Percentiles rank a stretch among this genome's conserved stretches.
phyloP scores from a whole-genome alignment of 1,140 invertebrate genomes.

The Ceratosolen fusciceps region DNA sequence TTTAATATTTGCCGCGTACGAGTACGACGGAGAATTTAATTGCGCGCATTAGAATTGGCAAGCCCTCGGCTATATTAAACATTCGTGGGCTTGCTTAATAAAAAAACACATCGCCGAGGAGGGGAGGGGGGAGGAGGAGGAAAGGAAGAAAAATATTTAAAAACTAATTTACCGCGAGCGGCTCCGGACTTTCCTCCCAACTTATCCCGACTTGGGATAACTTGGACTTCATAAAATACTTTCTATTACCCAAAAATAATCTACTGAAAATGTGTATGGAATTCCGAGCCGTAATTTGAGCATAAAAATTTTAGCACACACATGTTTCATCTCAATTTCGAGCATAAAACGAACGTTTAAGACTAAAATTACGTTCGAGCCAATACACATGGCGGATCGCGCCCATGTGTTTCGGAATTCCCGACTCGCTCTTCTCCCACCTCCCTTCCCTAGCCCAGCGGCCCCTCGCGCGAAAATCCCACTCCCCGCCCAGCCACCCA shows the following conservation, averaged over 20 bases:
- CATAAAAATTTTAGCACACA: conserved; percentile 35
- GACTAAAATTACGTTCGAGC: conserved; percentile 34
- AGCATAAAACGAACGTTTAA: conserved; percentile 14
- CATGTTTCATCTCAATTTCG: conserved; percentile 40
- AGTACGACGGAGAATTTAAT: too few relatives aligned
- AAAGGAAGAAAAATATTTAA: background rate
- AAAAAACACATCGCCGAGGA: too few relatives aligned
- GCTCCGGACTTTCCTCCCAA: too few relatives aligned
- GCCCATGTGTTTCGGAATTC: conserved; percentile 19
- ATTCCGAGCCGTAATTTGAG: conserved; percentile 1
- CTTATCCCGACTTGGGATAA: too few relatives aligned
- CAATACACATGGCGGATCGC: conserved; percentile 21
- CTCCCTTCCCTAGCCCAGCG: too few relatives aligned
- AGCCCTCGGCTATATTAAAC: too few relatives aligned
- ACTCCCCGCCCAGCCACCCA: too few relatives aligned
- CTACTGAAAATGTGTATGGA: conserved; percentile 21
- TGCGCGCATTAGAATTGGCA: too few relatives aligned
- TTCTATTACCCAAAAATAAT: conserved; percentile 24
- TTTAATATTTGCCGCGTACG: too few relatives aligned
- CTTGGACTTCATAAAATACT: background rate
- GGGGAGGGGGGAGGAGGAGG: too few relatives aligned
- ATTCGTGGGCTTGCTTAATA: too few relatives aligned
- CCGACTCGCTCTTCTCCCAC: background rate
- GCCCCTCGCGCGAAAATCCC: too few relatives aligned
- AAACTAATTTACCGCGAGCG: background rate